A percentile compares a stretch with the other conserved stretches of the same genome.
These are phyloP conservation scores for Marasmarcha lunaedactyla DNA, from an alignment of 2,888 invertebrate species.

Conservation along the genomic window DNA sequence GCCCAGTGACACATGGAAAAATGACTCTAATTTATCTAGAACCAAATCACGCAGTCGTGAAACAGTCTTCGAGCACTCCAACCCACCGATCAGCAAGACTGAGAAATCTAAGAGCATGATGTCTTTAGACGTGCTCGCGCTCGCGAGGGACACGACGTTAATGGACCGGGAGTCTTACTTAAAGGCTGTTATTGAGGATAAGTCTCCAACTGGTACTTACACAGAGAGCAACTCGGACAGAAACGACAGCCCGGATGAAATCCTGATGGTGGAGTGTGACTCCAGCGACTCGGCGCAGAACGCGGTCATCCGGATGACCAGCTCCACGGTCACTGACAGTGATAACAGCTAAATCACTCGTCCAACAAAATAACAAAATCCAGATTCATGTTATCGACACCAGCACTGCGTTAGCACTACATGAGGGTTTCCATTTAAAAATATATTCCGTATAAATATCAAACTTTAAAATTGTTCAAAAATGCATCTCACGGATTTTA, in stretches of 20 bases:
- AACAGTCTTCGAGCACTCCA: conserved; percentile 37
- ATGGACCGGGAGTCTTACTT: conserved; percentile 56
- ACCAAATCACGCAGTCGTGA: conserved; percentile 52
- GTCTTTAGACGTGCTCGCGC: conserved; percentile 53
- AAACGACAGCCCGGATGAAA: conserved; percentile 59
- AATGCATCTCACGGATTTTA: too few relatives aligned
- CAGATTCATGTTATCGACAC: too few relatives aligned
- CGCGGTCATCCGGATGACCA: conserved; percentile 60
- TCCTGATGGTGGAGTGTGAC: conserved; percentile 60
- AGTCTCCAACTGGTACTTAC: conserved; percentile 56
- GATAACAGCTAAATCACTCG: conserved; percentile 42
- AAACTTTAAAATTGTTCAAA: too few relatives aligned
- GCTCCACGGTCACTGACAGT: conserved; percentile 53
- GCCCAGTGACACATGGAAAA: conserved; percentile 39
- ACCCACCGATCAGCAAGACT: conserved; percentile 39
- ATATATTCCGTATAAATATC: too few relatives aligned
- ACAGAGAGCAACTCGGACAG: conserved; percentile 60
- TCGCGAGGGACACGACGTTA: conserved; percentile 49
- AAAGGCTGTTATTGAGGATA: conserved; percentile 61
- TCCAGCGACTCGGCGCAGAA: conserved; percentile 59
- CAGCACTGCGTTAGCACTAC: too few relatives aligned
- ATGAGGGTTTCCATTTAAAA: too few relatives aligned
- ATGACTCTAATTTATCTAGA: conserved; percentile 33
- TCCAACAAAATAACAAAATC: too few relatives aligned
- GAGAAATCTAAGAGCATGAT: conserved; percentile 63